Base-by-base conservation (phyloP, 2,888 invertebrate genomes). In the Chrysolina oricalcia region DNA sequence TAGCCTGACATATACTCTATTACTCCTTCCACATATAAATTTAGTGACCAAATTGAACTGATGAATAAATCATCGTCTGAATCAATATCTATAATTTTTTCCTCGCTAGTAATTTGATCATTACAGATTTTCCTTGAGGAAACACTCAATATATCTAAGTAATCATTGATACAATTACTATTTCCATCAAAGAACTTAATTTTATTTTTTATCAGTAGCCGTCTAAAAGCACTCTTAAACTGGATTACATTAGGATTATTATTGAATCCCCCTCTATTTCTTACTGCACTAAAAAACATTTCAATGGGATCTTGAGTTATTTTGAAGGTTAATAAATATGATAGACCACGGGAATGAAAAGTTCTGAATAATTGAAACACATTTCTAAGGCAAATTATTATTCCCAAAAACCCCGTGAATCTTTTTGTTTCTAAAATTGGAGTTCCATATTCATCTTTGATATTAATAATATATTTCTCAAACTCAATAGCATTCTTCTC, bases 231-330 rank as follows among this genome's bases (percentile, higher is more conserved):
- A 59, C 59, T 21, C 17, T 59, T 59, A 27, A 59, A 59, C 27
- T 59, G 59, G 6, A 43, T 43, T 43, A 43, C 27, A 5, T 27
- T 27, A 27, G 27, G 27, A 27, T 27, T 27, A 27, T 11, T 21
- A 53, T 53, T 53, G n/a, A 53, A 53, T 53, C n/a, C 53, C 10
- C 53, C 53, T 53, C 53, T 53, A 53, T n/a, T 53, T n/a, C 59
- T 17, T 27, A 59, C 21, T 13, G 59, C 59, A 21, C 59, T 59
- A 8, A 59, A 59, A 21, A 59, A 59, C 59, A 59, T 59, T 59
- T 59, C 59, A 8, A 59, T 15, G 15, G 59, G 59, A 59, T 59
- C 59, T 59, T 59, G 59, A 59, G 59, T 11, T 21, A 59, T 0
- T 27, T 59, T 43, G 43, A 43, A 59, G 15, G 59, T 19, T 21